A percentile compares a stretch with the other conserved stretches of the same genome.
These are phyloP conservation scores for Gallinago nigripennis DNA, from an alignment of 2,797 vertebrate genomes.

Conservation along the genomic window DNA sequence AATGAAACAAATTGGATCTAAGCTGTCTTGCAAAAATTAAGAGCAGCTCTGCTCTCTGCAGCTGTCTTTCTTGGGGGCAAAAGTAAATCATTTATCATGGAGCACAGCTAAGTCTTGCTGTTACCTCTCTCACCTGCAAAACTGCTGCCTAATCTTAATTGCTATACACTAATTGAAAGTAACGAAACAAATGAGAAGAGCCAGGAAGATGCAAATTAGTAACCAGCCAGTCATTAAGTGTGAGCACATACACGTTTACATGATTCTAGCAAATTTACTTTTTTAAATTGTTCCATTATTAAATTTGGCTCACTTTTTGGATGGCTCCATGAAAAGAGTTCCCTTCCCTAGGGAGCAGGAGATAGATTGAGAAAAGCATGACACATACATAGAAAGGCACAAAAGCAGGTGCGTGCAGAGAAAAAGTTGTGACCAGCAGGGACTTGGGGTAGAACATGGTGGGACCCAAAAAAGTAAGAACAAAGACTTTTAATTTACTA, in stretches of 20 bases:
- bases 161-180: neutral
- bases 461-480: neutral
- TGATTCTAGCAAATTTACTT: neutral
- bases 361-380: neutral
- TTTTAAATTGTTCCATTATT: neutral
- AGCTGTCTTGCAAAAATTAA: neutral
- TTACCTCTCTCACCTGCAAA: neutral
- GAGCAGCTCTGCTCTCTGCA: neutral
- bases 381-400: neutral
- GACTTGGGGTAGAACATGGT: neutral
- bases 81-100: neutral
- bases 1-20: neutral
- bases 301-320: neutral
- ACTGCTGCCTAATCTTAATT: neutral
- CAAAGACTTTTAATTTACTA: neutral
- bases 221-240: neutral
- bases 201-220: neutral
- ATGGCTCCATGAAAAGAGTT: neutral
- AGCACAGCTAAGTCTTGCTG: neutral
- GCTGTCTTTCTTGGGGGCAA: neutral
- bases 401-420: neutral
- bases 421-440: neutral
- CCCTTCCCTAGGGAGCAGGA: neutral
- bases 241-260: neutral
- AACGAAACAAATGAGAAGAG: neutral